These are phyloP conservation scores for Drosophila borealis DNA, from an alignment of 2,888 invertebrate species.

Conservation along the genomic window DNA sequence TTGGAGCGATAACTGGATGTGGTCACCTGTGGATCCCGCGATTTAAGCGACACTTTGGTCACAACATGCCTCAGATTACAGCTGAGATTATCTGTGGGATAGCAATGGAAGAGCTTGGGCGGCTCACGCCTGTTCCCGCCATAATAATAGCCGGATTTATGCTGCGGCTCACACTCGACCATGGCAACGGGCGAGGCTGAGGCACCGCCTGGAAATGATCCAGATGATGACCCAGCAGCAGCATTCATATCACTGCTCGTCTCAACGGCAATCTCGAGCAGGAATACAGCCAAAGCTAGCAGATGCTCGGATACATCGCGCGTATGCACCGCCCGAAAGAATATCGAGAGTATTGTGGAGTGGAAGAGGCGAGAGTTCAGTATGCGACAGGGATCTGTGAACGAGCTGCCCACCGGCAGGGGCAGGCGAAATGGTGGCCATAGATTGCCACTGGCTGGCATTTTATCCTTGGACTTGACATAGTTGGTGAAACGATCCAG, in stretches of 20 bases:
- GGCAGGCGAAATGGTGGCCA: conserved; percentile 95
- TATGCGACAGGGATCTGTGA: conserved; percentile 88
- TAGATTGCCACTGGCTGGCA: conserved; percentile 86
- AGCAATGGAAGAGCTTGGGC: conserved; percentile 87
- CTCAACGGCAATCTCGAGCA: conserved; percentile 93
- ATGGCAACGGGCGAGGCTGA: conserved; percentile 64
- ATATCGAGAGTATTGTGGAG: conserved; percentile 89
- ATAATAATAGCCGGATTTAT: conserved; percentile 73
- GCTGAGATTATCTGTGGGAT: conserved; percentile 90
- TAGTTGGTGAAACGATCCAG: conserved; percentile 96
- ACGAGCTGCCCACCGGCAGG: conserved; percentile 87
- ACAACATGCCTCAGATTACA: conserved; percentile 91
- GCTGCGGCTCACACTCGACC: conserved; percentile 79
- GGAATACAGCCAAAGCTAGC: conserved; percentile 93
- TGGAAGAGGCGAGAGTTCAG: conserved; percentile 84
- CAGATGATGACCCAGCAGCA: conserved; percentile 1
- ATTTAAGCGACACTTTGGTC: conserved; percentile 87
- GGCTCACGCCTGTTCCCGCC: conserved; percentile 78
- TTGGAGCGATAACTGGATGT: conserved; percentile 86
- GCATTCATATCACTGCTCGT: conserved; percentile 72
- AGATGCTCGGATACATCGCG: conserved; percentile 93
- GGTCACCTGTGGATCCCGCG: conserved; percentile 86
- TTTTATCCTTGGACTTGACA: conserved; percentile 87
- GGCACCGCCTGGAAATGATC: background rate
- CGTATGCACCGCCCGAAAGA: conserved; percentile 93